Percentiles rank a stretch among this genome's conserved stretches.
Evolutionary conservation across 2,888 invertebrate species (phyloP).

Genomic region (Rhingia rostrata): DNA sequence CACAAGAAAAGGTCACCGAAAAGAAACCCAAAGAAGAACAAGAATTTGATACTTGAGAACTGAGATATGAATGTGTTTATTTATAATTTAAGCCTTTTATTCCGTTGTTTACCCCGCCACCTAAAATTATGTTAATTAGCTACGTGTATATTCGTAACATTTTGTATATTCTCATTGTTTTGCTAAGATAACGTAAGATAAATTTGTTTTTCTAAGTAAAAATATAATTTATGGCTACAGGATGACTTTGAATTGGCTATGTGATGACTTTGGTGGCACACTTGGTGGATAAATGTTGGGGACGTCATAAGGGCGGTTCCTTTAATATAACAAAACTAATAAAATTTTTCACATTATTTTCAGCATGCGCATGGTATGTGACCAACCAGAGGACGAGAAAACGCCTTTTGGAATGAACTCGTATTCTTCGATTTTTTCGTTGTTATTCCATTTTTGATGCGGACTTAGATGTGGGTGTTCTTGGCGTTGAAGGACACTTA

Average conservation of each 20-base stretch:
- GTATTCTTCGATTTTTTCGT: conserved; percentile 6
- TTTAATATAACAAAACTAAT: conserved; percentile 30
- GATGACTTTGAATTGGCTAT: conserved; percentile 12
- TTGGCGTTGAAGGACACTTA: conserved; percentile 31
- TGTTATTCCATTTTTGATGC: neutral
- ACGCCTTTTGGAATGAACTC: conserved; percentile 53
- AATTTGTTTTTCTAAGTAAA: conserved; percentile 3
- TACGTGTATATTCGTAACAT: conserved; percentile 20
- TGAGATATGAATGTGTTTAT: neutral
- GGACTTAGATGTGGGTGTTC: neutral
- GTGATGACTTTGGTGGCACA: neutral
- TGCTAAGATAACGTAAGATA: conserved; percentile 28
- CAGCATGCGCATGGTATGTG: conserved; percentile 56
- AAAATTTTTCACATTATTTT: conserved; percentile 31
- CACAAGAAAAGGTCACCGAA: conserved; percentile 37
- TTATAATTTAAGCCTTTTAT: conserved; percentile 3
- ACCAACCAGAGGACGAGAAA: conserved; percentile 59
- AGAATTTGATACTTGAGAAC: conserved; percentile 3
- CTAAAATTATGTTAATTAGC: conserved; percentile 17
- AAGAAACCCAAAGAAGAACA: neutral
- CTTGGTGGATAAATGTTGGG: neutral
- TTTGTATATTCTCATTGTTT: conserved; percentile 18
- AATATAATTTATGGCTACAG: conserved; percentile 29
- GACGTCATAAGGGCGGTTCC: conserved; percentile 28
- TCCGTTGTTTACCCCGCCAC: conserved; percentile 23